Evolutionary conservation across 2,888 invertebrate genomes (phyloP), one percentile per base, ranked within the genome.

Genomic region (Aspidapion aeneum): DNA sequence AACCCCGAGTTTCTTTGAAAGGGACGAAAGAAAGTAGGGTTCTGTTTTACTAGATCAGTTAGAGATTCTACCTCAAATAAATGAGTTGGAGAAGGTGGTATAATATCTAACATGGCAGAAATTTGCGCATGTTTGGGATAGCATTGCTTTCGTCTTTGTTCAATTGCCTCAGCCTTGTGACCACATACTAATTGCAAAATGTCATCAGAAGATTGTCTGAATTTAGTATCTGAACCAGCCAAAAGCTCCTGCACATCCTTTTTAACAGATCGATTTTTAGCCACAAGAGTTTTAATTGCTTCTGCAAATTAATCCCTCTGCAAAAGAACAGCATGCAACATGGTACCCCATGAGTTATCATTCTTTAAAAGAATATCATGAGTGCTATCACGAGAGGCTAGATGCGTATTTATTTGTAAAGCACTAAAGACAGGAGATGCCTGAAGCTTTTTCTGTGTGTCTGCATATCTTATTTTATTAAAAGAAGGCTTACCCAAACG

Each of bases 341-440:
- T 22, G 19, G 35, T 57, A 1, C 60, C 63, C 21, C 63, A 57
- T 12, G 62, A 57, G 2, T 12, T 9, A 58, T 67, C 67, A 12
- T 35, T 55, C 50, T 50, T 61, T 2, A 58, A 22, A 57, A 65
- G 50, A 16, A 58, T n/a, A 55, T 63, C 60, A 17, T 55, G n/a
- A 35, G 1, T 18, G 18, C 49, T 12, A 49, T 55, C 55, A 16
- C 21, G 17, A 20, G 52, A 20, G 18, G 57, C 16, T 18, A 48
- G 12, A 20, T 21, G 16, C 2, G 3, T 50, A 50, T 64, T 62
- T 21, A 51, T 55, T 1, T 21, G n/a, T 21, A 63, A 57, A 1
- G 65, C 62, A n/a, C 21, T 55, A 61, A 68, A 68, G n/a, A 68
- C 68, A 1, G 68, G 66, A n/a, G 56, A 62, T 1, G 68, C 64